Base-by-base conservation (phyloP, 2,888 invertebrate genomes). In the Lacanobia wlatinum region DNA sequence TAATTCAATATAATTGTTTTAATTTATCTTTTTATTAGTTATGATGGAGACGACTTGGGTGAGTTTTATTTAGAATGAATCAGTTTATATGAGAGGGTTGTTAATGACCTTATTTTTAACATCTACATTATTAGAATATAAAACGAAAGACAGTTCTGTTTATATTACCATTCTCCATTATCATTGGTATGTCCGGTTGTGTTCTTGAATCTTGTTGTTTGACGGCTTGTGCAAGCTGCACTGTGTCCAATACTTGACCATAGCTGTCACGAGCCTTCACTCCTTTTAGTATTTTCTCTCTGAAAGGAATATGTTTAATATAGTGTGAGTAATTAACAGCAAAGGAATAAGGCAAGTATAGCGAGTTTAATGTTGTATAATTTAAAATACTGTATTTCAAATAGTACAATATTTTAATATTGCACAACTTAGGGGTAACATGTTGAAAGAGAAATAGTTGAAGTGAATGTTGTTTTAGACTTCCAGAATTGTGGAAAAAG, bases 191-290 rank as follows among this genome's bases (percentile, higher is more conserved):
- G 40, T 95, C 95, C 0, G 94, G 92, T n/a, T 92, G 85, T 70
- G 84, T 91, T 70, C 92, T 75, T 0, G 87, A 78, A 50, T 95
- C 95, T 18, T 90, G 92, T 55, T 96, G 96, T 89, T 97, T 97
- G 76, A 97, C 93, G 5, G 97, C 96, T 89, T 97, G 97, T 87
- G 96, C 97, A 84, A 96, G 96, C 84, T 97, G 97, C 0, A 98
- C 98, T 66, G 98, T 97, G 48, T 98, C 97, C 92, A 99, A 97
- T 7, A 99, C 98, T 64, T 97, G 96, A 0, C 98, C 98, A 92
- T 99, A 99, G 81, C 98, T 98, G 90, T 99, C 98, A 82, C 97
- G 96, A 0, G 98, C 97, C 94, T 99, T 99, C 0, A 98, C 95
- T 0, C 96, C 93, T 91, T 97, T 97, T 66, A 98, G 96, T 66